Evolutionary conservation across 2,888 invertebrate species (phyloP).

Genomic region (Rhodophaea formosa): DNA sequence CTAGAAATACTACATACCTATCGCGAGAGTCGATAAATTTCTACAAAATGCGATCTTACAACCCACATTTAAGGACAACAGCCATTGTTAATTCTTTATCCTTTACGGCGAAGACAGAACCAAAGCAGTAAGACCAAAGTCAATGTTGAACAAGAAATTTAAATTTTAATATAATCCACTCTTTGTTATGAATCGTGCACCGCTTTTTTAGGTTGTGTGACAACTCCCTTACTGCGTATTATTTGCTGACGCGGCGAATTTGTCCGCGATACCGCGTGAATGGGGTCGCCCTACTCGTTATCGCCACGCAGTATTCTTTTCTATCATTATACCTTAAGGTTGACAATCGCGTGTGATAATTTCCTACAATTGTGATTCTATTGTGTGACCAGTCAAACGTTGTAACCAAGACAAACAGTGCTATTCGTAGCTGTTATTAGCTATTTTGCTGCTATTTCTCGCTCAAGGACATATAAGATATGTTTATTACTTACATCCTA

Average conservation of each 20-base stretch:
- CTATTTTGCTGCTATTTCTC: neutral
- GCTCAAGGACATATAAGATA: neutral
- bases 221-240: neutral
- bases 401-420: neutral
- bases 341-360: neutral
- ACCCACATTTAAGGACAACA: too few relatives aligned
- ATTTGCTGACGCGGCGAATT: constrained; percentile 15
- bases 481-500: neutral
- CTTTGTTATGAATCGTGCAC: too few relatives aligned
- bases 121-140: too few relatives aligned
- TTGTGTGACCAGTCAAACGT: constrained; percentile 2
- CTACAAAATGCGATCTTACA: too few relatives aligned
- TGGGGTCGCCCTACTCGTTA: neutral
- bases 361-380: neutral
- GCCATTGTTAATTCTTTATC: neutral
- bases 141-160: neutral
- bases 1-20: neutral
- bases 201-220: neutral
- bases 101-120: too few relatives aligned
- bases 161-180: too few relatives aligned
- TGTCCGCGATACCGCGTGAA: constrained; percentile 13
- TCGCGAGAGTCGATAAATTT: neutral
- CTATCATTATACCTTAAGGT: neutral
- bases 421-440: constrained; percentile 2
- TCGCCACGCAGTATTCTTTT: neutral